Base-by-base conservation (phyloP, 2,888 invertebrate species). In the Andrena trimmerana region DNA sequence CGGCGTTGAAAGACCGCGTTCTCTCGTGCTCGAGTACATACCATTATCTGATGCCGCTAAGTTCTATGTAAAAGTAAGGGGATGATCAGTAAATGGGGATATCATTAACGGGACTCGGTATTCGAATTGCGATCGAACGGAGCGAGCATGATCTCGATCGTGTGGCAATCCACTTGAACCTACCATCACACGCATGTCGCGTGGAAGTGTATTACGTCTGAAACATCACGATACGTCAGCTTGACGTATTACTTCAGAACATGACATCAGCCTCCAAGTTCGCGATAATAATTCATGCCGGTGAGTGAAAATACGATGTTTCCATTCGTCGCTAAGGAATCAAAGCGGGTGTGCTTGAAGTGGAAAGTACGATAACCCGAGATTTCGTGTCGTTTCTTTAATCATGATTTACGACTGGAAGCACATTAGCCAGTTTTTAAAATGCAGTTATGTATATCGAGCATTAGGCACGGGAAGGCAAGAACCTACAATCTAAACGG, bases 201-300 rank as follows among this genome's bases (percentile, higher is more conserved):
- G 78, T 72, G 84, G 70, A 66, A 73, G 70, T 60, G 72, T 52
- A 60, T 78, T 65, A 66, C 71, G 31, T 81, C 78, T 84, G 74
- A 70, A 69, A 78, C 74, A 74, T 81, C 69, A 63, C 78, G 65
- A 69, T 71, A 81, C 75, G 78, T 81, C 84, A 66, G 62, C 33
- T 70, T 85, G 78, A 84, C 78, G 81, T 84, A 85, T 85, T 82
- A 81, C 84, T 63, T 71, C 66, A 59, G 70, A 59, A 73, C 85
- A 78, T 73, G 82, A 74, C 75, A 77, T 62, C 65, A 54, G 76
- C 63, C 69, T 66, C 65, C 36, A 62, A 57, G 62, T 72, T 81
- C 59, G 57, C 62, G 36, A 52, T 73, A 54, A 62, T 71, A 71
- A 71, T 71, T 71, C 70, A 48, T 13, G 60, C 31, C 50, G 33